Conservation (phyloP, 1,140 invertebrate species). For the Monomorium pharaonis region DNA sequence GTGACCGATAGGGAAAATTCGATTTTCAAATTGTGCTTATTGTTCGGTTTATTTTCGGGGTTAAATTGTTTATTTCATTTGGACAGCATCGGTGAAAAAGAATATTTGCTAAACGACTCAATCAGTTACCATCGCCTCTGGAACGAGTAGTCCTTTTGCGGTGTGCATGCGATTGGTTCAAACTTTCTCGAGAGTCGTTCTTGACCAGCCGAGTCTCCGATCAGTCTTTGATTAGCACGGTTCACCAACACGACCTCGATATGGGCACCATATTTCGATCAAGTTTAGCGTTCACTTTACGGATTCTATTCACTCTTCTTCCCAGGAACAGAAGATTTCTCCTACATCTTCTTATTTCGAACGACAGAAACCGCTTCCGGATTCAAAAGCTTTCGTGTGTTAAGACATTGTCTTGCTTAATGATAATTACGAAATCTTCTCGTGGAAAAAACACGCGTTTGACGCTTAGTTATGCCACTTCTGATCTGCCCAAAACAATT, state of each 20-base stretch:
- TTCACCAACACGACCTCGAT: slow-evolving; percentile 27
- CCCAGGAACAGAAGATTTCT: neutral
- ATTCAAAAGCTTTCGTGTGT: neutral
- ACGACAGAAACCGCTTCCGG: neutral
- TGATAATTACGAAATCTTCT: neutral
- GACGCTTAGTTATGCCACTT: neutral
- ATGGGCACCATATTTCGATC: neutral
- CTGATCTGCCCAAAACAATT: neutral
- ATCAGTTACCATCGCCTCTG: slow-evolving; percentile 30
- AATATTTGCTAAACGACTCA: neutral
- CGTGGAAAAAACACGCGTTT: neutral
- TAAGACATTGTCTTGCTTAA: neutral
- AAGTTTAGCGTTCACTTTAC: slow-evolving; percentile 25
- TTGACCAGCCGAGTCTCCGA: neutral
- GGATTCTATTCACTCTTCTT: neutral
- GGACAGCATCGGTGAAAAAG: slow-evolving; percentile 4
- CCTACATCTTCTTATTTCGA: neutral
- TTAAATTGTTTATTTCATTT: slow-evolving; percentile 29
- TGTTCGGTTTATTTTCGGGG: neutral
- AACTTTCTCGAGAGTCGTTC: neutral
- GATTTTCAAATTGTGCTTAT: neutral
- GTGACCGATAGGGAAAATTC: neutral
- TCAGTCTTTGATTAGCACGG: neutral
- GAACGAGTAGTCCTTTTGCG: slow-evolving; percentile 31
- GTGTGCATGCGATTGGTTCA: slow-evolving; percentile 11